Percentiles rank a stretch among this genome's conserved stretches.
phyloP scores from a whole-genome alignment of 2,797 vertebrate species.

The Enteromius anoplus region DNA sequence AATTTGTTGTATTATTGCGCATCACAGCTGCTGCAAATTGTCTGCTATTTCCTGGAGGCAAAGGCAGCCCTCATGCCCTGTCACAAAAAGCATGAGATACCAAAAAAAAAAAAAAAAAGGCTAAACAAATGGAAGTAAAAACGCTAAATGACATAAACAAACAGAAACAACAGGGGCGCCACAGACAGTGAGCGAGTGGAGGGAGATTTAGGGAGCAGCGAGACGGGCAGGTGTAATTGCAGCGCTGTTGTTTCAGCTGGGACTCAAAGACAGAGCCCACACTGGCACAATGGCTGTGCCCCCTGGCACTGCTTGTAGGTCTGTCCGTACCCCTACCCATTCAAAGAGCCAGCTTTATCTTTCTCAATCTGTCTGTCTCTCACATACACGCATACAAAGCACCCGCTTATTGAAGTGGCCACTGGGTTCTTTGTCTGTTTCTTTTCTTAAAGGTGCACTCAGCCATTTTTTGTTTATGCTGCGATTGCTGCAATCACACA shows the following conservation, averaged over 20 bases:
- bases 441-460: neutral
- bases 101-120: conserved; percentile 29
- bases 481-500: neutral
- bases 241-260: conserved; percentile 45
- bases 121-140: conserved; percentile 48
- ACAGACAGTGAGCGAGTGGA: conserved; percentile 32
- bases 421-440: conserved; percentile 2
- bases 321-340: conserved; percentile 59
- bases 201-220: neutral
- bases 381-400: conserved; percentile 29
- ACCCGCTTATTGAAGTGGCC: neutral
- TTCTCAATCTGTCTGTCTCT: conserved; percentile 25
- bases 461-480: neutral
- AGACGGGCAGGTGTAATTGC: conserved; percentile 49
- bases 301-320: conserved; percentile 49
- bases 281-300: conserved; percentile 46
- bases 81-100: conserved; percentile 55
- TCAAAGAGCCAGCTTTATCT: conserved; percentile 33
- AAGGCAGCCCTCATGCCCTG: conserved; percentile 76
- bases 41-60: conserved; percentile 83
- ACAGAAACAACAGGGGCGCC: conserved; percentile 39
- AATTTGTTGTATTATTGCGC: conserved; percentile 84
- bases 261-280: conserved; percentile 44
- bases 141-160: conserved; percentile 53
- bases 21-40: conserved; percentile 85